Evolutionary conservation across 2,888 invertebrate genomes (phyloP), one percentile per base, ranked within the genome.

Genomic region (Cyclophora punctaria): DNA sequence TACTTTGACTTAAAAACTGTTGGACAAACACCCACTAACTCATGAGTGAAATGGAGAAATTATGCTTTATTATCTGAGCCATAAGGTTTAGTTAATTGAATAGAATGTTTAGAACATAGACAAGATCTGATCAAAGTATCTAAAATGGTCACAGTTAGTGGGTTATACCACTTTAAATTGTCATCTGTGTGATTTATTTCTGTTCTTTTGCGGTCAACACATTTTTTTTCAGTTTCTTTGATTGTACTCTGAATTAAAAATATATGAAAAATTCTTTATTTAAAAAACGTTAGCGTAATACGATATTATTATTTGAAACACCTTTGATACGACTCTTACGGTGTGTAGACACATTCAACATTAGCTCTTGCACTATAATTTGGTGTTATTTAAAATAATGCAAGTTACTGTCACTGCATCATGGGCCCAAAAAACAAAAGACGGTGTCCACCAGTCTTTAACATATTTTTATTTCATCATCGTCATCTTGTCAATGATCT

Each of bases 91-190:
- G 62, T 75, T 73, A 63, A 66, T 60, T 61, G 50, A 59, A 53
- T 65, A 59, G 59, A 53, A 66, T 68, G 75, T 74, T 75, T 76
- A 80, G 70, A 71, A 75, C 76, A 82, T 83, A 84, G 78, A 83
- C 82, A 81, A 87, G 83, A 87, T 88, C 76, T 82, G 85, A 88
- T 88, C 87, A 85, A 83, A 83, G 83, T 80, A 86, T 88, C 88
- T 89, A 89, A 89, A 89, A 89, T 89, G 89, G 89, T 88, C 86
- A 87, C 89, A 87, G 88, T 83, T 87, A 88, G 84, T 89, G 86
- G 89, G 89, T 87, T 87, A 86, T 20, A 86, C 89, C 89, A 89
- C 88, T 89, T 89, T 84, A 89, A 89, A 89, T 89, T 89, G 89
- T 89, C 89, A 89, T 89, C 87, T 80, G 79, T 75, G 82, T 89